A percentile compares a stretch with the other conserved stretches of the same genome.
These are phyloP conservation scores for Lasioglossum pauxillum DNA, from an alignment of 2,888 invertebrate species.

Conservation along the genomic window DNA sequence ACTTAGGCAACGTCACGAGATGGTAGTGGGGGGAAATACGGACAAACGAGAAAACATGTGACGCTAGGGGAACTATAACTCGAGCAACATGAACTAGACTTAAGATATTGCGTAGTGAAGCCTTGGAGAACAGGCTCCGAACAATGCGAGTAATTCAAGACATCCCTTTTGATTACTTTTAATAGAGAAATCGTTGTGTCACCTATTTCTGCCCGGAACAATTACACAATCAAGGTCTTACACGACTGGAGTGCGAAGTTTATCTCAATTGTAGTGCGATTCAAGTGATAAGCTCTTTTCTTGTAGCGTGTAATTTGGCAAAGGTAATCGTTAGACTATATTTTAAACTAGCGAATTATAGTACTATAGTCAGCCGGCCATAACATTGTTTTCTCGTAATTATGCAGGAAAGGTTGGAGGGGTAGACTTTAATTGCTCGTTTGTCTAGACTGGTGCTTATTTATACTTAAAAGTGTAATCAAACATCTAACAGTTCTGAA, in stretches of 20 bases:
- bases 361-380: neutral
- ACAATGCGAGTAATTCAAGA: neutral
- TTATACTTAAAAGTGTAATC: neutral
- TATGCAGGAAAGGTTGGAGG: neutral
- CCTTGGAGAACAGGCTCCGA: neutral
- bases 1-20: neutral
- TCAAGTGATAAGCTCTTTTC: neutral
- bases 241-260: neutral
- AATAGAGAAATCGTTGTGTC: conserved; percentile 11
- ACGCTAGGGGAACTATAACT: neutral
- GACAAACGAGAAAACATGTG: too few species aligned
- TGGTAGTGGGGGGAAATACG: neutral
- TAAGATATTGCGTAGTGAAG: neutral
- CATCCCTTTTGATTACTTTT: conserved; percentile 4
- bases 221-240: neutral
- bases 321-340: neutral
- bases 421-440: neutral
- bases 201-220: neutral
- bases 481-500: neutral
- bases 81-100: neutral
- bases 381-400: neutral
- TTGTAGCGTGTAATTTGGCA: neutral
- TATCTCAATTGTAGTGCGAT: neutral
- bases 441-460: neutral
- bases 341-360: neutral